Evolutionary conservation across 2,888 invertebrate species (phyloP), one percentile per base, ranked within the genome.

Genomic region (Pegoplata infirma): DNA sequence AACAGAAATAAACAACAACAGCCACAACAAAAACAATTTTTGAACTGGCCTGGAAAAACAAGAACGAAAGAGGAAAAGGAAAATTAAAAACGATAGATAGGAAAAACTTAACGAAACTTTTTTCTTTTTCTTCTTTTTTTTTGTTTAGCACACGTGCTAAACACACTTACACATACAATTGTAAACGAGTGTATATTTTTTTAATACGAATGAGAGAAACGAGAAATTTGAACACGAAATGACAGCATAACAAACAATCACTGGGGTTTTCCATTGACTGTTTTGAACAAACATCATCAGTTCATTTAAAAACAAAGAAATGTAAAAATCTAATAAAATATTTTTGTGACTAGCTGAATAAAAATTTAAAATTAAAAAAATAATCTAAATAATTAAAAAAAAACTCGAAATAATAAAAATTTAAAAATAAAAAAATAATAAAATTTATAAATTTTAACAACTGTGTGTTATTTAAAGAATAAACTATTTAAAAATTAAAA

Each of bases 71-170:
- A 16, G 23, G 1, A n/a, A 46, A 14, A 44, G 19, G 16, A 46
- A 68, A 16, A n/a, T n/a, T n/a, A 19, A 40, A n/a, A 56, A 40
- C 5, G 59, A 61, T 58, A 59, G 51, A 63, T 49, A 72, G 25
- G 47, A 61, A 46, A 59, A 76, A 80, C 76, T 76, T 74, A 66
- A 76, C 76, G 76, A 76, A 80, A 69, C 59, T 75, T 63, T 75
- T 40, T 51, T n/a, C n/a, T n/a, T n/a, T n/a, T n/a, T n/a, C n/a
- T n/a, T n/a, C n/a, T n/a, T n/a, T n/a, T n/a, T n/a, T n/a, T n/a
- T n/a, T n/a, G n/a, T 28, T 12, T 32, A 19, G 10, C 61, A 53
- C 79, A 75, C 79, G 79, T 79, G 79, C 67, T 72, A 21, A 44
- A 56, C 44, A 44, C 36, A 32, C 28, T 46, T 44, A n/a, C 47